A percentile compares a stretch with the other conserved stretches of the same genome.
Conservation (phyloP, 2,113 vertebrate species). For the Rhegmatorhina hoffmannsi region DNA sequence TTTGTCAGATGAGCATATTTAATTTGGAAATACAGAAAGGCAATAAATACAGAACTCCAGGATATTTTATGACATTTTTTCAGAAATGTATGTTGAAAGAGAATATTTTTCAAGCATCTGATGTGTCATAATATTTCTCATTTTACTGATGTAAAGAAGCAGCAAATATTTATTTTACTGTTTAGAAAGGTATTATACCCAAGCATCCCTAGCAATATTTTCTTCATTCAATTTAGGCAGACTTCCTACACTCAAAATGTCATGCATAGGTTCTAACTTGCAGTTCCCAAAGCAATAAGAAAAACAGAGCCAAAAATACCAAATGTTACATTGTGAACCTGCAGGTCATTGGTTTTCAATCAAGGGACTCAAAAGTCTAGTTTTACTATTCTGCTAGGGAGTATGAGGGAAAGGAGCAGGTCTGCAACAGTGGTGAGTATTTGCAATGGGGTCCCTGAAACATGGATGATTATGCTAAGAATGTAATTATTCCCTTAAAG, state of each 20-base stretch:
- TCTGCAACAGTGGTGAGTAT: not conserved
- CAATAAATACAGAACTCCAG: not conserved
- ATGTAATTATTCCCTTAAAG: conserved; percentile 70
- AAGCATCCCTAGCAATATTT: not conserved
- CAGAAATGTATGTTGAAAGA: not conserved
- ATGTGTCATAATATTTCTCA: not conserved
- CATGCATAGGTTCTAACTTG: not conserved
- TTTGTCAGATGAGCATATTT: not conserved
- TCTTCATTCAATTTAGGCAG: not conserved
- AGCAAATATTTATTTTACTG: not conserved
- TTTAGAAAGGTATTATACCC: not conserved
- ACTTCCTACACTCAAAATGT: not conserved
- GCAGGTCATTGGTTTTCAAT: not conserved
- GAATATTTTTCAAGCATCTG: not conserved
- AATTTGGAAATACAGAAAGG: not conserved
- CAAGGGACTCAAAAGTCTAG: not conserved
- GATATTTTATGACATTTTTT: not conserved
- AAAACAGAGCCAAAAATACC: not conserved
- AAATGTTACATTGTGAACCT: not conserved
- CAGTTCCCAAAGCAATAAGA: not conserved
- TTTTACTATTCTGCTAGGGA: not conserved
- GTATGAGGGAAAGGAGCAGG: not conserved
- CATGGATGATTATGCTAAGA: conserved; percentile 35
- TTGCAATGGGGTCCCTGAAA: conserved; percentile 29
- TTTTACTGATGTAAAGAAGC: not conserved